Base-by-base conservation (phyloP, 2,113 vertebrate species). In the Gracilinanus agilis region DNA sequence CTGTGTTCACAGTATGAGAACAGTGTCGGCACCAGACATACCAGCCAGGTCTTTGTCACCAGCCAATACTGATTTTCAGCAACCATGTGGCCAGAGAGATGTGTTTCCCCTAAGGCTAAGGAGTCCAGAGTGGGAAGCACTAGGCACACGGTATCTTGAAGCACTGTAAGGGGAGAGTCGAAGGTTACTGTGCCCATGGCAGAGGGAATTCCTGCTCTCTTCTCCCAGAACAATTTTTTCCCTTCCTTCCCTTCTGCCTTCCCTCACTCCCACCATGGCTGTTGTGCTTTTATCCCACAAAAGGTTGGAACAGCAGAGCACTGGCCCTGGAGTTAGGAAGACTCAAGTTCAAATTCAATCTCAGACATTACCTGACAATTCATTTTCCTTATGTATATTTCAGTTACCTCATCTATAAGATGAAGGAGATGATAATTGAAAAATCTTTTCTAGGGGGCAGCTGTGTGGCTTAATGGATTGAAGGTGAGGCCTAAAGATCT, bases 261-360 rank as follows among this genome's bases (percentile, higher is more conserved):
- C 3, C 7, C 90, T 44, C 34, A 95, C 92, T 27, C 55, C 3
- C 12, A 91, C 83, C 53, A 10, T 93, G 34, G 9, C 2, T 90
- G 1, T 94, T 96, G 95, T 92, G 88, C 27, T 96, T 90, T 96
- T 89, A 94, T 90, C 93, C 21, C 16, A 3, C 54, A 90, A 61
- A 96, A 91, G 29, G 53, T 94, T 97, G 40, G 55, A 90, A 95
- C 61, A 75, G 13, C n/a, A 75, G 34, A 75, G 4, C 34, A n/a
- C 34, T 75, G 34, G 61, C 1, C 61, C n/a, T 6, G 13, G 29
- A 75, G 1, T 75, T 75, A 34, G n/a, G n/a, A n/a, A n/a, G n/a
- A n/a, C n/a, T n/a, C n/a, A n/a, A n/a, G n/a, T n/a, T n/a, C n/a
- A n/a, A 75, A 75, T n/a, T 75, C 34, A 3, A 61, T 10, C 9